These are phyloP conservation scores for Acrocephalus arundinaceus DNA, from an alignment of 2,113 vertebrate genomes.

Conservation along the genomic window DNA sequence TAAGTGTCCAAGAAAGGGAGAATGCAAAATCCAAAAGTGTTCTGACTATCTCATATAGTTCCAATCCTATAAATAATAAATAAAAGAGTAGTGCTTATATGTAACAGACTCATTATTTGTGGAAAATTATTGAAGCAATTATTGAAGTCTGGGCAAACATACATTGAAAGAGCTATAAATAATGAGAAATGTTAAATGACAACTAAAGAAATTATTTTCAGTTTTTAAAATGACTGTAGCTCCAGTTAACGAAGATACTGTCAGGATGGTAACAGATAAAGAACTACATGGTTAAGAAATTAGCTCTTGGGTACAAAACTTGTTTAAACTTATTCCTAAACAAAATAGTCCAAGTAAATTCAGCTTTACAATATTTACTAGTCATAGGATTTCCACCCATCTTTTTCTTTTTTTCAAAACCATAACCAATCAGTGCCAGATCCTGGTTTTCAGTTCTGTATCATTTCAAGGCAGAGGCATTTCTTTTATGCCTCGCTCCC, in stretches of 20 bases:
- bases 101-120: neutral
- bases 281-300: neutral
- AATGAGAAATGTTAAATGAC: neutral
- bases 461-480: neutral
- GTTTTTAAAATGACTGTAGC: neutral
- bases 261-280: neutral
- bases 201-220: neutral
- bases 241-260: neutral
- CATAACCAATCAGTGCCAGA: neutral
- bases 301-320: neutral
- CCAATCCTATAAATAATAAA: neutral
- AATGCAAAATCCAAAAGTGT: neutral
- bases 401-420: neutral
- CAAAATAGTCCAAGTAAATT: neutral
- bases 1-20: neutral
- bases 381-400: neutral
- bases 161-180: neutral
- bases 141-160: neutral
- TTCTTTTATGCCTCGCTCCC: neutral
- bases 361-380: neutral
- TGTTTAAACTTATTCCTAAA: neutral
- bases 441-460: neutral
- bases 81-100: neutral
- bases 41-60: neutral
- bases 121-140: neutral